phyloP scores from a whole-genome alignment of 2,113 vertebrate genomes.

The Gila orcuttii region DNA sequence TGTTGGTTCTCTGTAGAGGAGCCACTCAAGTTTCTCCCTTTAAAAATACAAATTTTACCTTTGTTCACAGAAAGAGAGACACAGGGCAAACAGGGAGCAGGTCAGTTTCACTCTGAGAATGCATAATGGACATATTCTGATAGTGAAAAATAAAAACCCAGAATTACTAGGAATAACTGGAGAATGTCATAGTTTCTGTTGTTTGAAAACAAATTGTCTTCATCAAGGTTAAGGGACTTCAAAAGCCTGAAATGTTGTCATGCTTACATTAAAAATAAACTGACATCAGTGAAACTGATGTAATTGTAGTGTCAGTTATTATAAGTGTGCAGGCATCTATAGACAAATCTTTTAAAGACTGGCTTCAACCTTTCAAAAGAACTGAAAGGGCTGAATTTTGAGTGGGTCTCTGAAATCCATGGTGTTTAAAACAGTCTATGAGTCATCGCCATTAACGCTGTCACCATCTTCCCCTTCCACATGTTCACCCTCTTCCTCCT shows the following conservation, averaged over 20 bases:
- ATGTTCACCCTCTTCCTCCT: slow-evolving; percentile 55
- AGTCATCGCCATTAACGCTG: slow-evolving; percentile 55
- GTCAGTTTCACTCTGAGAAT: neutral
- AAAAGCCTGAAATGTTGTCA: slow-evolving; percentile 24
- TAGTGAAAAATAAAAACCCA: neutral
- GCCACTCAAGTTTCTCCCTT: slow-evolving; percentile 7
- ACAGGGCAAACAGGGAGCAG: neutral
- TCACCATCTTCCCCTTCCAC: slow-evolving; percentile 57
- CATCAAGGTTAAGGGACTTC: slow-evolving; percentile 12
- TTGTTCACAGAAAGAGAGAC: slow-evolving; percentile 24
- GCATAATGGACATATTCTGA: neutral
- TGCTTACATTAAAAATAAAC: slow-evolving; percentile 30
- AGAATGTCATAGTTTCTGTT: neutral
- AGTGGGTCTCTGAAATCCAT: slow-evolving; percentile 1
- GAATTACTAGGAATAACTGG: slow-evolving; percentile 10
- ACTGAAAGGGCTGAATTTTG: slow-evolving; percentile 28
- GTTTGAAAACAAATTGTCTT: neutral
- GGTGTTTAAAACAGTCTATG: slow-evolving; percentile 17
- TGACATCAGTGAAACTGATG: slow-evolving; percentile 13
- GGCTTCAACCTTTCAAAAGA: slow-evolving; percentile 30
- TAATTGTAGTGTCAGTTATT: slow-evolving; percentile 20
- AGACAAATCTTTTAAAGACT: slow-evolving; percentile 37
- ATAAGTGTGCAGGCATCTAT: slow-evolving; percentile 18
- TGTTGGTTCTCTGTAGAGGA: neutral
- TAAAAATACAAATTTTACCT: slow-evolving; percentile 47